These are phyloP conservation scores for Trichechus manatus DNA, from an alignment of 2,113 vertebrate genomes.

Conservation along the genomic window DNA sequence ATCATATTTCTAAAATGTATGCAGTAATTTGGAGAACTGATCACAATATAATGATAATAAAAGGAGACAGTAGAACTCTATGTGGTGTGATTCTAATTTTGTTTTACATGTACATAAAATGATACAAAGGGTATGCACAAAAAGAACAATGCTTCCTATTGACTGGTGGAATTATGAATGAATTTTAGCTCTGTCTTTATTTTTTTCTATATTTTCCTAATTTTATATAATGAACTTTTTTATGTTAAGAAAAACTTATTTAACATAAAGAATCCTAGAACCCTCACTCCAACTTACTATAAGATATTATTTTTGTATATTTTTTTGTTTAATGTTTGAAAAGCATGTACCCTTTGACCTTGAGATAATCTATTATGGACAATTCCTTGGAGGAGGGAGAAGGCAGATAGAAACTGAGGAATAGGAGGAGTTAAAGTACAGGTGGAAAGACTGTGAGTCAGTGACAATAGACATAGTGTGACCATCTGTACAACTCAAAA, in stretches of 20 bases:
- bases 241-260: background rate
- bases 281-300: background rate
- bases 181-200: background rate
- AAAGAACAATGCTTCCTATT: background rate
- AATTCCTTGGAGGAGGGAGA: background rate
- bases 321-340: constrained; percentile 21
- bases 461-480: background rate
- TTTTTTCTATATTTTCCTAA: background rate
- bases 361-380: background rate
- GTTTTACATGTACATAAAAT: background rate
- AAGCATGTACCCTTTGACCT: background rate
- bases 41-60: background rate
- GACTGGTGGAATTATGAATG: background rate
- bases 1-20: background rate
- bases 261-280: background rate
- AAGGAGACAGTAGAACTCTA: background rate
- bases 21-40: background rate
- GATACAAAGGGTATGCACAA: background rate
- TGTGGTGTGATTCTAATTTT: background rate
- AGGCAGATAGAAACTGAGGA: background rate
- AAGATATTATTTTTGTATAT: background rate
- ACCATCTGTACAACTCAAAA: background rate
- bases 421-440: background rate
- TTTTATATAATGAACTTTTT: background rate
- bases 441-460: background rate